phyloP scores from a whole-genome alignment of 1,140 invertebrate species.

The Ceratina australensis region DNA sequence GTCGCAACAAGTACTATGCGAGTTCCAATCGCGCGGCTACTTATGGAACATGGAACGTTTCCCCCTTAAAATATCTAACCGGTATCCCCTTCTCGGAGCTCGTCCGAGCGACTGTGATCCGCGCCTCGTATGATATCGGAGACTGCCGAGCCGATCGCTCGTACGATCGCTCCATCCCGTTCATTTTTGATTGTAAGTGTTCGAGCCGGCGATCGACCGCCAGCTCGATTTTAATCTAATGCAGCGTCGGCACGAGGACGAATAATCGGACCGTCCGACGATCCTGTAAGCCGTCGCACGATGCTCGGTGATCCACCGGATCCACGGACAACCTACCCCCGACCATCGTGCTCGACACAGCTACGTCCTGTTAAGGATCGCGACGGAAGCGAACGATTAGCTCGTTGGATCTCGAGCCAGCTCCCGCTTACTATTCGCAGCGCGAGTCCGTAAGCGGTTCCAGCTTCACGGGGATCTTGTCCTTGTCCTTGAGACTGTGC shows the following conservation, averaged over 20 bases:
- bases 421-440: slow-evolving; percentile 74
- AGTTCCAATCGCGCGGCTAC: slow-evolving; percentile 48
- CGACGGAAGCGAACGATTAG: slow-evolving; percentile 27
- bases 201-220: slow-evolving; percentile 36
- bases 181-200: slow-evolving; percentile 65
- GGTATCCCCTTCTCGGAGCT: not conserved
- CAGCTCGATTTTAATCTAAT: not conserved
- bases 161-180: not conserved
- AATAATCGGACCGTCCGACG: slow-evolving; percentile 10
- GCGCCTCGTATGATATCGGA: no score
- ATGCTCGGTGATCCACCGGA: not conserved
- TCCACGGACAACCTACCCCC: not conserved
- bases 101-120: slow-evolving; percentile 29
- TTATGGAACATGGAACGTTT: slow-evolving; percentile 47
- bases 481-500: slow-evolving; percentile 77
- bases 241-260: slow-evolving; percentile 24
- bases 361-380: slow-evolving; percentile 14
- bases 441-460: slow-evolving; percentile 78
- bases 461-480: slow-evolving; percentile 78
- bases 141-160: not conserved
- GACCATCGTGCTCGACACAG: not conserved
- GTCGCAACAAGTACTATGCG: slow-evolving; percentile 44
- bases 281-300: no score
- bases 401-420: slow-evolving; percentile 3
- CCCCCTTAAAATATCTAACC: slow-evolving; percentile 31